Evolutionary conservation across 2,113 vertebrate genomes (phyloP), one percentile per base, ranked within the genome.

Genomic region (Porphyrio hochstetteri): DNA sequence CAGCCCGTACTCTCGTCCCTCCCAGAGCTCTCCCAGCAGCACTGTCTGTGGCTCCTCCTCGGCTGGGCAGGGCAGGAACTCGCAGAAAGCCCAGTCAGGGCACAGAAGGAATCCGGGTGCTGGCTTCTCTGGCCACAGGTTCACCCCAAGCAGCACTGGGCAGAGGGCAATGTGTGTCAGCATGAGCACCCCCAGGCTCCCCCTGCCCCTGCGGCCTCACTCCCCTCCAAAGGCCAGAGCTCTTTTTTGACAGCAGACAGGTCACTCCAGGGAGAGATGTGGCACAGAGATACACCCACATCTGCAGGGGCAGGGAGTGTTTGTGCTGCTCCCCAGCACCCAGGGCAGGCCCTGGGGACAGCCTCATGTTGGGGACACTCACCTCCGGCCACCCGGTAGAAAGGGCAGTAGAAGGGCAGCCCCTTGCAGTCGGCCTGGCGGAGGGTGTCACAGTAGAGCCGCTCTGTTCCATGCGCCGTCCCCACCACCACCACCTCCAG

Each of bases 301-400:
- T 10, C 35, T 18, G 31, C 0, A 1, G 6, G 23, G 36, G 9
- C 35, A 7, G 29, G 10, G 28, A 29, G 35, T 16, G 28, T 6
- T 36, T 9, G 27, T 11, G 75, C 48, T 55, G 59, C 53, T 29
- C 21, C 23, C 3, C 1, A 4, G 27, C 38, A n/a, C 16, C 23
- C 28, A 6, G 25, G 16, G 25, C 64, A 71, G 23, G 31, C 48
- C 2, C 1, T 1, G 25, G 61, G 60, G 36, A 71, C 71, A 59
- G 7, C 2, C 27, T 28, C 2, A 2, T 0, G 0, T 1, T 0
- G 40, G 44, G 59, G 28, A 35, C 86, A 57, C 97, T 97, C 91
- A 99, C 99, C 99, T 98, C 99, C 99, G 13, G 98, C 97, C 1
- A 97, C 97, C 35, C 83, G 91, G 10, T 99, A 99, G 87, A 99